phyloP scores from a whole-genome alignment of 2,797 vertebrate genomes.

The Diplodus sargus region DNA sequence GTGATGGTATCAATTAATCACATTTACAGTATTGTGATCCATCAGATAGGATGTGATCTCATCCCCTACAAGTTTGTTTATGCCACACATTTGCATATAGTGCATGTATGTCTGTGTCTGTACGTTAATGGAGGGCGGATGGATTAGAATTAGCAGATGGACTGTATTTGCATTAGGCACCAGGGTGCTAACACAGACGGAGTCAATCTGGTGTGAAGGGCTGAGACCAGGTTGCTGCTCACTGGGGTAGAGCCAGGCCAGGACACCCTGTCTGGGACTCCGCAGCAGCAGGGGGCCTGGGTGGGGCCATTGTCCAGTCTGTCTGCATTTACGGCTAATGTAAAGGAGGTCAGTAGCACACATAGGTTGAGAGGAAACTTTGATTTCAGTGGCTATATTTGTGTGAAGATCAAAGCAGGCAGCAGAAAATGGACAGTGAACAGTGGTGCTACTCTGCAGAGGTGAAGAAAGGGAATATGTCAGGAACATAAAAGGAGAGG shows the following conservation, averaged over 20 bases:
- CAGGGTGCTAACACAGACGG: slow-evolving; percentile 75
- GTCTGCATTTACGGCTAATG: slow-evolving; percentile 40
- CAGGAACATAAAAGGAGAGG: slow-evolving; percentile 48
- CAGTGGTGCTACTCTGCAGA: slow-evolving; percentile 29
- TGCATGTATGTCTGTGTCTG: slow-evolving; percentile 47
- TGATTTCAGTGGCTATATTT: slow-evolving; percentile 8
- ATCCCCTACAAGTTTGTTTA: slow-evolving; percentile 34
- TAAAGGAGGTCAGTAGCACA: slow-evolving; percentile 44
- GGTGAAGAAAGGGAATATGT: slow-evolving; percentile 35
- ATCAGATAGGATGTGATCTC: slow-evolving; percentile 51
- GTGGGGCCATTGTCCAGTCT: slow-evolving; percentile 53
- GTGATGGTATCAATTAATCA: slow-evolving; percentile 80
- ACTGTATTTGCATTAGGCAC: slow-evolving; percentile 78
- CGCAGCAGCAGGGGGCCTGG: slow-evolving; percentile 62
- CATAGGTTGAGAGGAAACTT: slow-evolving; percentile 28
- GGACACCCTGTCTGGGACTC: slow-evolving; percentile 77
- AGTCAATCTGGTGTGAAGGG: slow-evolving; percentile 74
- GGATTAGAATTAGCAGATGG: slow-evolving; percentile 84
- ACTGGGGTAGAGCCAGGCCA: slow-evolving; percentile 76
- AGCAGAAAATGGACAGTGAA: slow-evolving; percentile 30
- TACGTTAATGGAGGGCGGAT: slow-evolving; percentile 46
- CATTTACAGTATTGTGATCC: slow-evolving; percentile 58
- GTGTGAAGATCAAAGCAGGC: slow-evolving; percentile 10
- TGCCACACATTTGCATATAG: slow-evolving; percentile 26
- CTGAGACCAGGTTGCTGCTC: slow-evolving; percentile 76